A percentile compares a stretch with the other conserved stretches of the same genome.
phyloP scores from a whole-genome alignment of 2,113 vertebrate genomes.

The Gavia stellata region DNA sequence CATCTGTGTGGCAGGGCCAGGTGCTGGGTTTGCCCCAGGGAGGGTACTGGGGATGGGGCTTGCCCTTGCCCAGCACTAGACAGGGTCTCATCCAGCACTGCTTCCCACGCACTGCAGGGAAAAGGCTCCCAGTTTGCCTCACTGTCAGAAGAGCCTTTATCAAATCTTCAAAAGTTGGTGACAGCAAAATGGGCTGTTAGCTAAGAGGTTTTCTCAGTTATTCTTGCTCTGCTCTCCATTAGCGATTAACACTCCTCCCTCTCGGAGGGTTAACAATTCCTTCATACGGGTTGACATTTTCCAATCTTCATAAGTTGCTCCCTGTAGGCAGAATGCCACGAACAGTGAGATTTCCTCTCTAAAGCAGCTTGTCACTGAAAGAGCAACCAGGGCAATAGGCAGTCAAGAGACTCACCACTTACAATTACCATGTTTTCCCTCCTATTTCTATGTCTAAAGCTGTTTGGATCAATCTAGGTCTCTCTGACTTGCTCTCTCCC shows the following conservation, averaged over 20 bases:
- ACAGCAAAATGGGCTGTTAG: neutral
- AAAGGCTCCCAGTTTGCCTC: neutral
- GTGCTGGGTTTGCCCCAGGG: neutral
- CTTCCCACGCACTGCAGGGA: accelerated
- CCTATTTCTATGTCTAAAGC: neutral
- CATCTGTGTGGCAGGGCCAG: neutral
- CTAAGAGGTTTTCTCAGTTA: neutral
- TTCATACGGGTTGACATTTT: neutral
- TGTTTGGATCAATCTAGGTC: neutral
- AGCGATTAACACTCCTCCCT: neutral
- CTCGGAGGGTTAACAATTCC: neutral
- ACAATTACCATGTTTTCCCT: neutral
- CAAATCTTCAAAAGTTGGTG: neutral
- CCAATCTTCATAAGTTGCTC: neutral
- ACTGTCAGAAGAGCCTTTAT: neutral
- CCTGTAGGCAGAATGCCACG: neutral
- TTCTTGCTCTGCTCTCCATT: neutral
- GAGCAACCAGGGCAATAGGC: neutral
- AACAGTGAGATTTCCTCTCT: neutral
- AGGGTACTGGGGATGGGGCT: neutral
- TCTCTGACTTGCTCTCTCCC: neutral
- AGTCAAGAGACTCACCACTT: neutral
- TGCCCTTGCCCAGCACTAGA: neutral
- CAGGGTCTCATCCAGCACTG: neutral
- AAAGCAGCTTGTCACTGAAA: neutral